phyloP scores from a whole-genome alignment of 2,113 vertebrate genomes.

The Sceloporus undulatus region DNA sequence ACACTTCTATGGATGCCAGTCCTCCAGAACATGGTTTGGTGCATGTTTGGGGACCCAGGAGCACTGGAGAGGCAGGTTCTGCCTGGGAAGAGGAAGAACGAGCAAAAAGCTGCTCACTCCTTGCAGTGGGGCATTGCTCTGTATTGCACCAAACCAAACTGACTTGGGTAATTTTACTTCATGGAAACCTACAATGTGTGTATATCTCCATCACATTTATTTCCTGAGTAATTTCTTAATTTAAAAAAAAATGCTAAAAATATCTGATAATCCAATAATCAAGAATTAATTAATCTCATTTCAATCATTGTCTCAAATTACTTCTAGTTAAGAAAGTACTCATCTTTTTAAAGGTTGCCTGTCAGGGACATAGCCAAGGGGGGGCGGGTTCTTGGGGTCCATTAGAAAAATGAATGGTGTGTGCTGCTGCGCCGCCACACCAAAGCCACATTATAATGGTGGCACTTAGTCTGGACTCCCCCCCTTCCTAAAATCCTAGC shows the following conservation, averaged over 20 bases:
- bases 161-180: not conserved
- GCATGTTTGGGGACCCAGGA: not conserved
- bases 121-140: not conserved
- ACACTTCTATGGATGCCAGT: not conserved
- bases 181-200: slow-evolving; percentile 15
- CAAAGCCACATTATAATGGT: too few relatives aligned
- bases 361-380: too few relatives aligned
- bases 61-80: not conserved
- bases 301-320: not conserved
- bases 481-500: too few relatives aligned
- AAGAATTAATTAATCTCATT: not conserved
- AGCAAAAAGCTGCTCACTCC: not conserved
- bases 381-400: too few relatives aligned
- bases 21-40: not conserved
- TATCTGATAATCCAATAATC: not conserved
- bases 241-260: slow-evolving; percentile 17
- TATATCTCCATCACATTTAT: not conserved
- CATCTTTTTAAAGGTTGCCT: too few relatives aligned
- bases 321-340: not conserved
- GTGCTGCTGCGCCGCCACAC: too few relatives aligned
- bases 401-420: too few relatives aligned
- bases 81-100: not conserved
- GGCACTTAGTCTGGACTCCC: too few relatives aligned
- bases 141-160: not conserved
- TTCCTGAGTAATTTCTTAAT: not conserved